Base-by-base conservation (phyloP, 2,888 invertebrate species). In the Polydrusus pterygomalis region DNA sequence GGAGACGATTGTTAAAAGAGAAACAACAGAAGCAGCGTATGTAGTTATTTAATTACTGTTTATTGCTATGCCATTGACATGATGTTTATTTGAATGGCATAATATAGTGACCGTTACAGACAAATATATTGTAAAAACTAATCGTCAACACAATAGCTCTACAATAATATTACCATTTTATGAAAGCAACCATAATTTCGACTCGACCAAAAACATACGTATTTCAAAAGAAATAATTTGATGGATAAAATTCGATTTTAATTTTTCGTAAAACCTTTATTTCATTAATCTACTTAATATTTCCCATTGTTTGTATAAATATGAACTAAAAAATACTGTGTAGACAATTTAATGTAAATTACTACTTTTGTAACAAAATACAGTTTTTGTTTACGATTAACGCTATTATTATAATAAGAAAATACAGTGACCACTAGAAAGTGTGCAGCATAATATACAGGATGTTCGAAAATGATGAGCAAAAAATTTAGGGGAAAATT, bases 11-110 rank as follows among this genome's bases (percentile, higher is more conserved):
- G 40, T 68, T 79, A 60, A 79, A 79, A 75, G 75, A 74, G 49
- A 78, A 78, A 70, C 77, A 72, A 49, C 77, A 77, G 54, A 77
- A 77, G 60, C 74, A 77, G 60, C 77, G 77, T 77, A 77, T 77
- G 77, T 77, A 74, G 38, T 20, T 58, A 40, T 18, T 17, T 30
- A 69, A 69, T 17, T 20, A 17, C 45, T 13, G 17, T 43, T 34
- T 49, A 62, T 62, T 38, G 47, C 34, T 18, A 34, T 49, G 49
- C 60, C 60, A 17, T 45, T 60, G 25, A 58, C 15, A 13, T 25
- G 8, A 13, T 25, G 8, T n/a, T 2, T 63, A 34, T 56, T 56
- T 56, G 56, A 56, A 56, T 56, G 25, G 56, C 56, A 56, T 25
- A 3, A 3, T 25, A 25, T 34, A 15, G 15, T 11, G 8, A 56